Base-by-base conservation (phyloP, 2,888 invertebrate species). In the Leptopterna dolabrata region DNA sequence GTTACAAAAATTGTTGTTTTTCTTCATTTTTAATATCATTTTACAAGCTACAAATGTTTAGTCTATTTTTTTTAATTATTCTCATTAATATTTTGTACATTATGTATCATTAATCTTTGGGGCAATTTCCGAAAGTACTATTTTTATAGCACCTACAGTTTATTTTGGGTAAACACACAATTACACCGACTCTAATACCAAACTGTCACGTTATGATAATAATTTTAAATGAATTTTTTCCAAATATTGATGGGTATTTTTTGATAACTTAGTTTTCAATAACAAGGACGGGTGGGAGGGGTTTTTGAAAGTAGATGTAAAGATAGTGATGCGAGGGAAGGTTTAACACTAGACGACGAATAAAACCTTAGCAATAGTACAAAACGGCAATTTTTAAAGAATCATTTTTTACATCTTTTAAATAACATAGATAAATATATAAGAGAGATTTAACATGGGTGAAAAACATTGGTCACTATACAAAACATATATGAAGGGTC, bases 41-140 rank as follows among this genome's bases (percentile, higher is more conserved):
- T 19, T 73, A 73, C 70, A 70, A 30, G 47, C 51, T 85, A 73
- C 85, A n/a, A 80, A 51, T 47, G 47, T 73, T 85, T 85, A 85
- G 85, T 85, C 85, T 73, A 63, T 45, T 47, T 24, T 73, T 63
- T 84, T 27, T 30, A 7, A 82, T 82, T 47, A 41, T 78, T 81
- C 14, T 81, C 29, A 81, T 55, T 85, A 85, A 43, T 85, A 70
- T 83, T 83, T 85, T 85, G 71, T 87, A 87, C 70, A 80, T 86
- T 51, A 27, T 87, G 86, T 87, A 78, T 80, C 80, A 87, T 78
- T 87, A 87, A 80, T 87, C 86, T 87, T 87, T 87, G 86, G 86
- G 86, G 86, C 63, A 29, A 87, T 70, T 80, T 87, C 63, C 45
- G 41, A 87, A 80, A 78, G 78, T 45, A 87, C 86, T 78, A 87